Base-by-base conservation (phyloP, 35 echinoderm and acorn worm genomes). In the Holothuria glaberrima region DNA sequence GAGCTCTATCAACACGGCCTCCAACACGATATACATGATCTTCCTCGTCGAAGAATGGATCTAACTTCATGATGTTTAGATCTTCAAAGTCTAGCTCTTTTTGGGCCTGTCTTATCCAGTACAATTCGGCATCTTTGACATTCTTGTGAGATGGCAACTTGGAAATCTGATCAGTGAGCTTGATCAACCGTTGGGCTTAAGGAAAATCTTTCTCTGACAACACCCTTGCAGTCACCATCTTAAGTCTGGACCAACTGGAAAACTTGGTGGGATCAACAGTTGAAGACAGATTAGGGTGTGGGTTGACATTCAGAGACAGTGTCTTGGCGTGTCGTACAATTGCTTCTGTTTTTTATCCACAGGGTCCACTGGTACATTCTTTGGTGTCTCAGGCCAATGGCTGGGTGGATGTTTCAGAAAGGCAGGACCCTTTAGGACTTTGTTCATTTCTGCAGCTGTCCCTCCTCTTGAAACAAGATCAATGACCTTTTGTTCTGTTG, bases 391-490 rank as follows among this genome's bases (percentile, higher is more conserved):
- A 32, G 92, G 88, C 93, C 89, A 94, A 71, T 30, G 88, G 26
- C 1, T 31, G 7, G 85, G 83, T 66, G 89, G 89, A 22, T 30
- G 64, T 52, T 29, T 63, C 59, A 91, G 79, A 73, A 69, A 91
- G 24, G 30, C 80, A 65, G 89, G 89, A 21, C 89, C 79, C 12
- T 91, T 34, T 10, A 91, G 17, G 27, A 91, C 89, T 44, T 48
- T 84, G 22, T 52, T 35, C 89, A 85, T 91, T 14, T 91, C 89
- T 17, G 30, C 0, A 73, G 74, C 20, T 20, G 69, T 91, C 19
- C 61, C 86, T 83, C 86, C 86, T 83, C 92, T 93, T 4, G 92
- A 93, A 26, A 93, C 92, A 9, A 89, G 21, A 68, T 93, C 92
- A 71, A 93, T 93, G 9, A 73, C 75, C 34, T 93, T 93, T 86